Evolutionary conservation across 2,797 vertebrate species (phyloP).

Genomic region (Balearica regulorum): DNA sequence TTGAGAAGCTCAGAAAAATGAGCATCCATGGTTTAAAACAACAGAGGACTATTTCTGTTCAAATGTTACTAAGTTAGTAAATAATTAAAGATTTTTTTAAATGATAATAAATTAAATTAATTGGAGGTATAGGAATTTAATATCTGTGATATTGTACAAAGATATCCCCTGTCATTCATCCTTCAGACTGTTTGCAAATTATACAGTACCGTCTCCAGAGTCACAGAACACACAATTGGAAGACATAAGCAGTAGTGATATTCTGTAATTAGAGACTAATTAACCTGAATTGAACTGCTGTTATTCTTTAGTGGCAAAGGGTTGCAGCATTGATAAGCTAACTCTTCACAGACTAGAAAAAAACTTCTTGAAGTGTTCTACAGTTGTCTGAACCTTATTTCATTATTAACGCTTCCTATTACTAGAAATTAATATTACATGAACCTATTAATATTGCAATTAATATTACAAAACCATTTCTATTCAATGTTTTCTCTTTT

Average conservation of each 20-base stretch:
- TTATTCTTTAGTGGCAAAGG: conserved; percentile 40
- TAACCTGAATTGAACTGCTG: conserved; percentile 32
- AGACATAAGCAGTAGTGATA: conserved; percentile 9
- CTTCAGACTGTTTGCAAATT: neutral
- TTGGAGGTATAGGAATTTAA: neutral
- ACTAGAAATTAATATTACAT: neutral
- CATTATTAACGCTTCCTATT: neutral
- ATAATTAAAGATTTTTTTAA: neutral
- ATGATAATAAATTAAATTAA: neutral
- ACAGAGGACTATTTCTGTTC: neutral
- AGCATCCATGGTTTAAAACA: neutral
- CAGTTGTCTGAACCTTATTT: neutral
- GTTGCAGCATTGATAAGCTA: neutral
- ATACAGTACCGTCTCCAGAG: neutral
- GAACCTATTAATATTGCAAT: neutral
- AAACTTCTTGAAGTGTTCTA: conserved; percentile 21
- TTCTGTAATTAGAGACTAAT: conserved; percentile 63
- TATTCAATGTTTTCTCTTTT: neutral
- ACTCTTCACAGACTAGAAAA: neutral
- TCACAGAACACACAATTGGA: conserved; percentile 26
- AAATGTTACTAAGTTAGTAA: neutral
- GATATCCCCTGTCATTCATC: neutral
- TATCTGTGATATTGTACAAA: neutral
- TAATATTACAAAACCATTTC: neutral
- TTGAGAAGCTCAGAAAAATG: neutral